Percentiles rank a stretch among this genome's conserved stretches.
Conservation (phyloP, 30 jellyfish, hydroid and myxozoan genomes). For the Turritopsis rubra region DNA sequence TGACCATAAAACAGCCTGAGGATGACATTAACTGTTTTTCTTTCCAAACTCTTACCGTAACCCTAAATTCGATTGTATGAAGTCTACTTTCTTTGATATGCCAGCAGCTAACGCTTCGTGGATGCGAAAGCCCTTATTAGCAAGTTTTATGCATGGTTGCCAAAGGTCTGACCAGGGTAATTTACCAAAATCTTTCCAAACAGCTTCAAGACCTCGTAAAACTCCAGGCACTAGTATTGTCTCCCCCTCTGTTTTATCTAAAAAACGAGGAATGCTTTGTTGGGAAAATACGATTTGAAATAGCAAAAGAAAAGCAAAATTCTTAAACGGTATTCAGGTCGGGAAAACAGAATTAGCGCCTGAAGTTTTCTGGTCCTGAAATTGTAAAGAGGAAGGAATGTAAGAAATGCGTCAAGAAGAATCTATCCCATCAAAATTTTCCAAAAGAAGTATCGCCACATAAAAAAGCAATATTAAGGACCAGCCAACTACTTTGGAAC, state of each 20-base stretch:
- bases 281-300: background rate
- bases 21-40: background rate
- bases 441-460: constrained; percentile 24
- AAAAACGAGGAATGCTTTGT: background rate
- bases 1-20: too few relatives aligned
- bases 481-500: constrained; percentile 8
- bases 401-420: background rate
- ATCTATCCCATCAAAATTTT: background rate
- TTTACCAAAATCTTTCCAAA: constrained; percentile 79
- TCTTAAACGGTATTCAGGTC: background rate
- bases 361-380: constrained; percentile 39
- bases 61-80: constrained; percentile 87
- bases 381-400: constrained; percentile 8
- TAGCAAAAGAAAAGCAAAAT: background rate
- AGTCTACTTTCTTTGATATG: constrained; percentile 81
- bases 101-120: constrained; percentile 95
- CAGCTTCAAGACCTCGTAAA: constrained; percentile 94
- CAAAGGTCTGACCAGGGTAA: constrained; percentile 91
- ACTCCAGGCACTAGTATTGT: constrained; percentile 99
- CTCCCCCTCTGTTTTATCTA: constrained; percentile 97
- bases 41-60: constrained; percentile 53
- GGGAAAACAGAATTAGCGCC: constrained; percentile 35
- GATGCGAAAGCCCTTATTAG: constrained; percentile 83
- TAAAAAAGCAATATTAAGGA: background rate
- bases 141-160: constrained; percentile 90